A percentile compares a stretch with the other conserved stretches of the same genome.
Evolutionary conservation across 2,113 vertebrate species (phyloP).

Genomic region (Gadus chalcogrammus): DNA sequence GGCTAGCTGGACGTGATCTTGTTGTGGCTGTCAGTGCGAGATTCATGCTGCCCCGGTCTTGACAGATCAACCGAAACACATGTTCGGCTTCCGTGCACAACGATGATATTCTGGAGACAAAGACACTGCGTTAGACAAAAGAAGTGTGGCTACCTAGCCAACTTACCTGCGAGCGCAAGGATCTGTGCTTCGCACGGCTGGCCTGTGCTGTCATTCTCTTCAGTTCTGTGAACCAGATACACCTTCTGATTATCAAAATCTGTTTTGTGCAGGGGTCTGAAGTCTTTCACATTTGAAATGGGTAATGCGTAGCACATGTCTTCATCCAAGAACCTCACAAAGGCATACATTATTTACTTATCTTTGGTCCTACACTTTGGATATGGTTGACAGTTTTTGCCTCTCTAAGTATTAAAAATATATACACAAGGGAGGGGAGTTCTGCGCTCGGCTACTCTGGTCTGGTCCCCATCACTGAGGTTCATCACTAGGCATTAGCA

Average conservation of each 20-base stretch:
- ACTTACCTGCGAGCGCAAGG: slow-evolving; percentile 95
- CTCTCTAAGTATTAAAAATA: slow-evolving; percentile 75
- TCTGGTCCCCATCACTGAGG: slow-evolving; percentile 67
- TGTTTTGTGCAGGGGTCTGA: slow-evolving; percentile 85
- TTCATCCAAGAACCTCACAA: slow-evolving; percentile 94
- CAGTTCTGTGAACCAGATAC: slow-evolving; percentile 87
- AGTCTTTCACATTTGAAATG: slow-evolving; percentile 85
- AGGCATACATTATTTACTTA: slow-evolving; percentile 87
- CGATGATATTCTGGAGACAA: too few species aligned
- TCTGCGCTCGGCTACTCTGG: slow-evolving; percentile 82
- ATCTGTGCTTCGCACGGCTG: slow-evolving; percentile 90
- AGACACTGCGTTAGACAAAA: too few species aligned
- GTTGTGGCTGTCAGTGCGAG: slow-evolving; percentile 57
- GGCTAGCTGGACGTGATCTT: slow-evolving; percentile 57
- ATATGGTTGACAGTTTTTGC: slow-evolving; percentile 73
- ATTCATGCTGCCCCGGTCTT: slow-evolving; percentile 58
- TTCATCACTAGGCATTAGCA: slow-evolving; percentile 61
- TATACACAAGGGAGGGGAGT: slow-evolving; percentile 68
- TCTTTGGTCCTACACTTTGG: slow-evolving; percentile 75
- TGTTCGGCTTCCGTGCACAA: too few species aligned
- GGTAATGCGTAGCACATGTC: slow-evolving; percentile 92
- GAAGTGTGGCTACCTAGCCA: slow-evolving; percentile 14
- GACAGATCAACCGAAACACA: slow-evolving; percentile 45
- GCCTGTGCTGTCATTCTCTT: slow-evolving; percentile 69
- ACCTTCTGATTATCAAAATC: slow-evolving; percentile 98